Conservation (phyloP, 2,113 vertebrate genomes). For the Pseudorectes ferrugineus region DNA sequence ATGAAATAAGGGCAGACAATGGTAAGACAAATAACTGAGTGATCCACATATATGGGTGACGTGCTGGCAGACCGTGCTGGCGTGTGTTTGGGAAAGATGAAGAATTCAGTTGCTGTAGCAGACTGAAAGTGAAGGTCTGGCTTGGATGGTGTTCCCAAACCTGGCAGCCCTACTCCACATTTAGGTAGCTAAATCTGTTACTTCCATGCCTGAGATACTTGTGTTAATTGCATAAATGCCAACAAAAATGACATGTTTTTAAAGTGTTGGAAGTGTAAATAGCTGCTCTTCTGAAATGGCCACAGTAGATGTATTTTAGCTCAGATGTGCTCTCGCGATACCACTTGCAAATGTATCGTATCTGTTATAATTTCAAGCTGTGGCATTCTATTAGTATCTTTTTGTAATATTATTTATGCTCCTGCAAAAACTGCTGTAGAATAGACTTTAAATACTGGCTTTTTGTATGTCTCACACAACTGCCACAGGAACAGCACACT, state of each 20-base stretch:
- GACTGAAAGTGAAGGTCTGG: neutral
- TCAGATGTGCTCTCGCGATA: accelerated
- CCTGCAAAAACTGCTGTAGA: neutral
- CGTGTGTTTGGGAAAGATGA: neutral
- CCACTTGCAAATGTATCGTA: neutral
- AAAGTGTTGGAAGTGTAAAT: neutral
- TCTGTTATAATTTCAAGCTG: neutral
- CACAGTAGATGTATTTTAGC: neutral
- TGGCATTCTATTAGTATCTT: neutral
- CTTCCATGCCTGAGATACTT: neutral
- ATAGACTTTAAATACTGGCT: neutral
- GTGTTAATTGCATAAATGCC: neutral
- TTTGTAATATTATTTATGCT: neutral
- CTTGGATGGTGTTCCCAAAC: neutral
- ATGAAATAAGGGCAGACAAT: neutral
- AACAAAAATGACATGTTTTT: neutral
- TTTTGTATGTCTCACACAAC: neutral
- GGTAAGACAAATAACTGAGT: neutral
- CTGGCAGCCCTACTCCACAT: neutral
- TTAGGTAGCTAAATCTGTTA: neutral
- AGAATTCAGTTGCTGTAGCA: neutral
- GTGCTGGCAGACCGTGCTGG: accelerated
- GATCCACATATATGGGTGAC: accelerated
- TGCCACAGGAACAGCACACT: neutral
- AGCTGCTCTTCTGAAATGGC: neutral